Base-by-base conservation (phyloP, 2,888 invertebrate genomes). In the Automeris io region DNA sequence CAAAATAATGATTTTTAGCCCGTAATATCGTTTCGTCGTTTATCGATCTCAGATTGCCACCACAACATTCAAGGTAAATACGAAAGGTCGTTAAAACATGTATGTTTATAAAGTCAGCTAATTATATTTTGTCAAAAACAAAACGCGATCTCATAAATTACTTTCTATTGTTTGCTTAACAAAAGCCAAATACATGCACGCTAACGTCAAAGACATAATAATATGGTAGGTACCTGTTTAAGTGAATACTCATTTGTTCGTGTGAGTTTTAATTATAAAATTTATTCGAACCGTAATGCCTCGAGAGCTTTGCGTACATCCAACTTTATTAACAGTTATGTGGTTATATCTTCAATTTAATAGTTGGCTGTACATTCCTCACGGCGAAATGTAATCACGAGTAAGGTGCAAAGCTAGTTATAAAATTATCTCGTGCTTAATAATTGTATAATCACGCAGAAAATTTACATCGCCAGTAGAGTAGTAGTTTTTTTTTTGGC, bases 211-310 rank as follows among this genome's bases (percentile, higher is more conserved):
- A 36, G 36, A 33, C 32, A 24, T 16, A n/a, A n/a, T n/a, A n/a
- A n/a, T n/a, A 11, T 23, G 11, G 26, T 32, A 24, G 16, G 33
- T 40, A 12, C n/a, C 12, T 37, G 31, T 31, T 31, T 11, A 18
- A 29, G 24, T 29, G 11, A 21, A 35, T 29, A 13, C 18, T 35
- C 35, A 35, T 35, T 23, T 40, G 40, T 34, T 39, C 21, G 19
- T 33, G 21, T 33, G 33, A 24, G 32, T 26, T 34, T 39, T 40
- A 40, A 40, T 40, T 40, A 26, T 40, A 40, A 33, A 40, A 33
- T 26, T 33, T 36, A 24, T 40, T 36, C 36, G 33, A 33, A 18
- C 11, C n/a, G 16, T 40, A 36, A 40, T 23, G 32, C 11, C 18
- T 38, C 26, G 7, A 38, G 37, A 31, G 31, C 33, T 38, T 33